Percentiles rank a stretch among this genome's conserved stretches.
Evolutionary conservation across 2,888 invertebrate genomes (phyloP).

Genomic region (Parasteatoda lunata): DNA sequence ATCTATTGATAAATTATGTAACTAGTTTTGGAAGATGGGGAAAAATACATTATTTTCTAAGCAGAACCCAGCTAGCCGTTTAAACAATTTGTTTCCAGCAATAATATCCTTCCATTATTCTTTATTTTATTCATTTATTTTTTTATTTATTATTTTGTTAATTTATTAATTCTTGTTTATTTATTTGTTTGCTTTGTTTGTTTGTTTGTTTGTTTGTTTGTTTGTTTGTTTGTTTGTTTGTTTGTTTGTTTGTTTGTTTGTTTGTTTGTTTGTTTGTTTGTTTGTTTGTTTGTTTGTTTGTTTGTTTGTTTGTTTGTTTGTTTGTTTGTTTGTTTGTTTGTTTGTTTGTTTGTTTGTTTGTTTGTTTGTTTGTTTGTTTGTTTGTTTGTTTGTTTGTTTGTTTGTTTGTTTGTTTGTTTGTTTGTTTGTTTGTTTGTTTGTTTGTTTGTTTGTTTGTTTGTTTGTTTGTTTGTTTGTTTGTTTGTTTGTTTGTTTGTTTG

Average conservation of each 20-base stretch:
- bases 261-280: background rate
- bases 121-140: no score
- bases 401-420: background rate
- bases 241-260: constrained; percentile 5
- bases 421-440: background rate
- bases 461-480: constrained; percentile 5
- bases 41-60: no score
- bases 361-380: background rate
- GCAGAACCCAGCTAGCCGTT: no score
- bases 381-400: constrained; percentile 5
- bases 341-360: background rate
- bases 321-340: constrained; percentile 5
- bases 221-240: background rate
- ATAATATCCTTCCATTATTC: no score
- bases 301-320: background rate
- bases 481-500: background rate
- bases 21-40: no score
- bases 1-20: no score
- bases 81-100: no score
- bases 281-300: constrained; percentile 5
- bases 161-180: no score
- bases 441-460: background rate
- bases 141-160: no score
- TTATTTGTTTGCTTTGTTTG: no score
- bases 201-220: no score